Conservation (phyloP, 53 echinoderm and acorn worm species). For the Zoroaster sp. region DNA sequence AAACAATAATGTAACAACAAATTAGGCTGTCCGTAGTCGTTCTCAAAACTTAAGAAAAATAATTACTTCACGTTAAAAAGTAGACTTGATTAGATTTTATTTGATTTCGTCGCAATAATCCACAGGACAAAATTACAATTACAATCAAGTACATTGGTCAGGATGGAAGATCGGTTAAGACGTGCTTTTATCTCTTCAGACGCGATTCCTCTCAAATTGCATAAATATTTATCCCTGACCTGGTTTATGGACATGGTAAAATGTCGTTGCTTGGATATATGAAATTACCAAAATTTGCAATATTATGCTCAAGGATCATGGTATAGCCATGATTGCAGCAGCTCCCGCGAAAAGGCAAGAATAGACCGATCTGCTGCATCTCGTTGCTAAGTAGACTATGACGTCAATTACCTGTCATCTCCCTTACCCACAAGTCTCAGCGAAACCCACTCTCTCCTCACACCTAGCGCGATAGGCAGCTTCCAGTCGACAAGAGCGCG, state of each 20-base stretch:
- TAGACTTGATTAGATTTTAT: too few species aligned
- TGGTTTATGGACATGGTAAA: not conserved
- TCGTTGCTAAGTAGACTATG: not conserved
- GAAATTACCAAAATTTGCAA: not conserved
- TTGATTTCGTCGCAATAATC: too few species aligned
- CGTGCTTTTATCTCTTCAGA: too few species aligned
- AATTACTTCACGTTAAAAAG: too few species aligned
- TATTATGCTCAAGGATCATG: not conserved
- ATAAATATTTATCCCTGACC: not conserved
- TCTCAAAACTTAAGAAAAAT: too few species aligned
- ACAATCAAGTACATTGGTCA: too few species aligned
- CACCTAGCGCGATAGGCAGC: slow-evolving; percentile 33
- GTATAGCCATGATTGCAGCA: not conserved
- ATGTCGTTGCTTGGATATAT: not conserved
- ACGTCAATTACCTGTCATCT: not conserved
- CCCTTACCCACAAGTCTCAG: slow-evolving; percentile 22
- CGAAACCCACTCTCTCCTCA: not conserved
- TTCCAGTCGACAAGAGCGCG: not conserved
- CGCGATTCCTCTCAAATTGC: not conserved
- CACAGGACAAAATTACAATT: too few species aligned
- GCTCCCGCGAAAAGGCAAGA: not conserved
- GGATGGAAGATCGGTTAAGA: too few species aligned
- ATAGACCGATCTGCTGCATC: not conserved
- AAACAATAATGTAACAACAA: too few species aligned
- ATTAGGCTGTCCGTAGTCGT: too few species aligned